phyloP scores from a whole-genome alignment of 2,113 vertebrate genomes.

The Okapia johnstoni region DNA sequence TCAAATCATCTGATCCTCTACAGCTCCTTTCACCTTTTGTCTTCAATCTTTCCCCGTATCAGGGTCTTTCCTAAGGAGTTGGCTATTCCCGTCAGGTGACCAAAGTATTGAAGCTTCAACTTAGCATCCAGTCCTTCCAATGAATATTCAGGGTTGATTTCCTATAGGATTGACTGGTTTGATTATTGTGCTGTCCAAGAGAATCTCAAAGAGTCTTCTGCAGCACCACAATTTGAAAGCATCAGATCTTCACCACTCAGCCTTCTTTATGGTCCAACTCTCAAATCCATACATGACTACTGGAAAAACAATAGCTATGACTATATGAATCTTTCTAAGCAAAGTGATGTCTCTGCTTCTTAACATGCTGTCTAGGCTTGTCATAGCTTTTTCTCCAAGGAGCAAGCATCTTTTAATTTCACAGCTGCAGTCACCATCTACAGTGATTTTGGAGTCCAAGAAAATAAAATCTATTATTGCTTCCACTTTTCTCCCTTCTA shows the following conservation, averaged over 20 bases:
- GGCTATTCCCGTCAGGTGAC: neutral
- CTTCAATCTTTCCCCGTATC: neutral
- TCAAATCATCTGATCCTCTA: neutral
- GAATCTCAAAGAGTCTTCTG: neutral
- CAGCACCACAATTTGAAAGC: neutral
- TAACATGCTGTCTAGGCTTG: neutral
- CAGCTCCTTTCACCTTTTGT: neutral
- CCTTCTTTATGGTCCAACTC: neutral
- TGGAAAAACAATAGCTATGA: neutral
- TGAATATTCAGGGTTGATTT: neutral
- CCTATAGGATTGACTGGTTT: neutral
- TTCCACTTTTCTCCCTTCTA: neutral
- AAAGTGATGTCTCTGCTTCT: neutral
- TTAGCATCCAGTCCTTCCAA: neutral
- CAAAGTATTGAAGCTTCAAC: neutral
- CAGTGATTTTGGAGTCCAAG: neutral
- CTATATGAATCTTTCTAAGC: neutral
- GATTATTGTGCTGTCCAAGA: neutral
- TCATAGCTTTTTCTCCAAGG: neutral
- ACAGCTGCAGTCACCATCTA: neutral
- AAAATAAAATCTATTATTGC: neutral
- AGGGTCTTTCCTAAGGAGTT: neutral
- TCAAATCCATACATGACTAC: neutral
- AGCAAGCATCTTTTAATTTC: neutral
- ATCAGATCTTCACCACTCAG: neutral